A percentile compares a stretch with the other conserved stretches of the same genome.
phyloP scores from a whole-genome alignment of 1,140 invertebrate species.

The Protaetia brevitarsis region DNA sequence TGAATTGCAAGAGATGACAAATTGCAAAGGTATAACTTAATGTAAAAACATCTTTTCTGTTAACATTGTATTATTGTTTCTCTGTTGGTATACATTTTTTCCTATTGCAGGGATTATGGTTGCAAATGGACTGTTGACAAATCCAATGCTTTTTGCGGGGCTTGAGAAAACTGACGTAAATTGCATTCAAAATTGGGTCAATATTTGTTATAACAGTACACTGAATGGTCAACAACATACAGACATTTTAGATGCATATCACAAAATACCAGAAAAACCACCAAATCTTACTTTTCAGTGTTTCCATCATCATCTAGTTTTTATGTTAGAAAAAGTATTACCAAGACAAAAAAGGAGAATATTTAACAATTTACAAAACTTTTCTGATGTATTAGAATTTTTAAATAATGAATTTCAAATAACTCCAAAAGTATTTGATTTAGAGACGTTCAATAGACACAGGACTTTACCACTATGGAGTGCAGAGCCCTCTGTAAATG shows the following conservation, averaged over 20 bases:
- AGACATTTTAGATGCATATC: constrained; percentile 20
- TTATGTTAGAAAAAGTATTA: constrained; percentile 90
- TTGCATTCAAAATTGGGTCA: constrained; percentile 85
- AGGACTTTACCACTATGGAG: neutral
- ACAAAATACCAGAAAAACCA: constrained; percentile 45
- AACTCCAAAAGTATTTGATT: constrained; percentile 46
- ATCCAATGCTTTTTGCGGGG: constrained; percentile 85
- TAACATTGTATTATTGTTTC: neutral
- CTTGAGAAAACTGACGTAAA: constrained; percentile 62
- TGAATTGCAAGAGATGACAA: constrained; percentile 61
- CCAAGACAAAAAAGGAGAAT: constrained; percentile 64
- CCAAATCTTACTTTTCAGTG: constrained; percentile 66
- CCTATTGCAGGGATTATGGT: constrained; percentile 72
- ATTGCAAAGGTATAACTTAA: constrained; percentile 64
- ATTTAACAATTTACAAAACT: constrained; percentile 76
- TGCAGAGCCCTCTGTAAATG: neutral
- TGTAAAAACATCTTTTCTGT: neutral
- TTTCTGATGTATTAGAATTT: constrained; percentile 68
- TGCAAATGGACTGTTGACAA: constrained; percentile 83
- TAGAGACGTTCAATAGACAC: constrained; percentile 41
- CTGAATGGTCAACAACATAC: constrained; percentile 28
- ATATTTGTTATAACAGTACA: constrained; percentile 58
- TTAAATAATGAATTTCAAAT: constrained; percentile 58
- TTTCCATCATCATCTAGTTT: constrained; percentile 92
- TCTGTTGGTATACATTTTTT: neutral